Evolutionary conservation across 2,113 vertebrate species (phyloP).

Genomic region (Hippotragus niger): DNA sequence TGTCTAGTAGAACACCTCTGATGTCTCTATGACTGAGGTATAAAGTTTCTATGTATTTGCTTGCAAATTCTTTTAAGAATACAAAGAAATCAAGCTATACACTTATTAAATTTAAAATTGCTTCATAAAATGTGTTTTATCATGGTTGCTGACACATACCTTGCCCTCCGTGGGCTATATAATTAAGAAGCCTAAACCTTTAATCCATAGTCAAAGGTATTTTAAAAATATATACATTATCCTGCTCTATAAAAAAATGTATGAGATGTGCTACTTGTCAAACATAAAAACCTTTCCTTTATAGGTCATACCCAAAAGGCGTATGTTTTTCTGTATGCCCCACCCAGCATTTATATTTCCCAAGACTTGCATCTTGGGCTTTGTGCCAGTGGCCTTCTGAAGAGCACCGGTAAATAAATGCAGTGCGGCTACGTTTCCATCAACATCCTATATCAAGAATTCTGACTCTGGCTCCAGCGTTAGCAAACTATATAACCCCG

Average conservation of each 20-base stretch:
- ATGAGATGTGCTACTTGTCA: neutral
- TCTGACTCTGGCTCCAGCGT: neutral
- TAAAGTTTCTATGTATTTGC: constrained; percentile 37
- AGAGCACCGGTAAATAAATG: neutral
- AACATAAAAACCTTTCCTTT: constrained; percentile 46
- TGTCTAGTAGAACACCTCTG: neutral
- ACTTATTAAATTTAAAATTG: constrained; percentile 53
- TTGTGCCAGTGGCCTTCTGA: neutral
- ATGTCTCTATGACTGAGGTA: constrained; percentile 1
- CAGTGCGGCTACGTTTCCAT: neutral
- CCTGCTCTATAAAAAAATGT: constrained; percentile 42
- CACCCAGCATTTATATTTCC: neutral
- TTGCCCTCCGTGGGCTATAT: constrained; percentile 33
- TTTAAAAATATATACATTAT: constrained; percentile 22
- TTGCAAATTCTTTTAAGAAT: constrained; percentile 36
- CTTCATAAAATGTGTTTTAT: constrained; percentile 40
- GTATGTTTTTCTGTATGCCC: neutral
- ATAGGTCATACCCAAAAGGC: constrained; percentile 35
- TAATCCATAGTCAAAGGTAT: constrained; percentile 57
- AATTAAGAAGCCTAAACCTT: constrained; percentile 57
- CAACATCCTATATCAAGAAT: neutral
- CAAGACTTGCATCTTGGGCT: neutral
- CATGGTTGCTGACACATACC: constrained; percentile 31
- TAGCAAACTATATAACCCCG: neutral
- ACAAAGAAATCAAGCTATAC: constrained; percentile 30